Conservation (phyloP, 2,797 vertebrate genomes). For the Phataginus tricuspis region DNA sequence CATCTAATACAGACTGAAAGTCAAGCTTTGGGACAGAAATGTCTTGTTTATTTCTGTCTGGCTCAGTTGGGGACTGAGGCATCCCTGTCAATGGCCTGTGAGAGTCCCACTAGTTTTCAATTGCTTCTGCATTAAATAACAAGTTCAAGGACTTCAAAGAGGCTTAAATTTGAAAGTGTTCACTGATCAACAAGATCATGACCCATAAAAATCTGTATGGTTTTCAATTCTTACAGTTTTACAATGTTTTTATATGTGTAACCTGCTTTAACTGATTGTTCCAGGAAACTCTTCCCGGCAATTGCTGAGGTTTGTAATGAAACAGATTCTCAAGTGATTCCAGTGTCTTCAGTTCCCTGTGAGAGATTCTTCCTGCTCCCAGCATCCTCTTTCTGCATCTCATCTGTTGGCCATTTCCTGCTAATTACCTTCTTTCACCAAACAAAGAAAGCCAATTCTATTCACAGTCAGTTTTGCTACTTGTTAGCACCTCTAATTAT, state of each 20-base stretch:
- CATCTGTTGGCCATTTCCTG: constrained; percentile 32
- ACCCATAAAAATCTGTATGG: neutral
- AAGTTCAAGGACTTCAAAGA: constrained; percentile 63
- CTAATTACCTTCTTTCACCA: constrained; percentile 53
- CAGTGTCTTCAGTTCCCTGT: neutral
- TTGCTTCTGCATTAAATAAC: constrained; percentile 64
- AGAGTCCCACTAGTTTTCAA: constrained; percentile 58
- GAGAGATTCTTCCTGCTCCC: neutral
- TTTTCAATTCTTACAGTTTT: constrained; percentile 18
- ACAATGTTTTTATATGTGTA: neutral
- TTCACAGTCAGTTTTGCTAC: constrained; percentile 53
- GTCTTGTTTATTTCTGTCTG: neutral
- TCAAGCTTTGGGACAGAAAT: constrained; percentile 36
- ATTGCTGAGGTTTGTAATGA: constrained; percentile 21
- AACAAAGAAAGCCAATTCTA: constrained; percentile 49
- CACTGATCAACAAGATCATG: constrained; percentile 71
- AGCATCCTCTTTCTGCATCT: constrained; percentile 14
- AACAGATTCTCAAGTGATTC: neutral
- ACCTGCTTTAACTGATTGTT: neutral
- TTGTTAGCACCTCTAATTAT: constrained; percentile 60
- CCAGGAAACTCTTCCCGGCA: neutral
- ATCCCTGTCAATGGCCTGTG: neutral
- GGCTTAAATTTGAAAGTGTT: constrained; percentile 78
- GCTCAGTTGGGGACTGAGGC: neutral
- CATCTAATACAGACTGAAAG: neutral